phyloP scores from a whole-genome alignment of 2,113 vertebrate genomes.

The Myrmophylax atrothorax region DNA sequence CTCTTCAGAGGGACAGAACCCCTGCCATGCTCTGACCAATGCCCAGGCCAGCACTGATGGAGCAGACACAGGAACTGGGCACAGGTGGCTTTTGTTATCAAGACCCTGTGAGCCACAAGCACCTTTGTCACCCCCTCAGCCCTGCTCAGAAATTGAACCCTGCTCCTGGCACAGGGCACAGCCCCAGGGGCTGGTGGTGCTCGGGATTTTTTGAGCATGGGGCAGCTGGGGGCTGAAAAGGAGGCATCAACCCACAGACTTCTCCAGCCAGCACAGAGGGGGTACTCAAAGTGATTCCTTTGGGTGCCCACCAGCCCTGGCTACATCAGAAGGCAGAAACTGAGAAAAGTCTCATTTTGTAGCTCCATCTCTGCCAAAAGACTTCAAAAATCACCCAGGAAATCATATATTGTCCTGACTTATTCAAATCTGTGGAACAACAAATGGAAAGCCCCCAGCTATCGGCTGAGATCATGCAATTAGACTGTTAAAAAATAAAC shows the following conservation, averaged over 20 bases:
- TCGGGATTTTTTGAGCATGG: fast-evolving
- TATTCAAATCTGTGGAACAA: not conserved
- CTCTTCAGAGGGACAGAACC: not conserved
- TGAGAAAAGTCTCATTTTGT: not conserved
- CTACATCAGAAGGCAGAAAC: not conserved
- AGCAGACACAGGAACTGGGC: fast-evolving
- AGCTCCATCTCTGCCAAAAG: not conserved
- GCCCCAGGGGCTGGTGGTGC: not conserved
- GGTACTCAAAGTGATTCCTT: too few relatives aligned
- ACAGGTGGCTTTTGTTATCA: not conserved
- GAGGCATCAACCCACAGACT: not conserved
- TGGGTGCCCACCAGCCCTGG: not conserved
- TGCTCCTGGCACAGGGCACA: not conserved
- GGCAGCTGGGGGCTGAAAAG: not conserved
- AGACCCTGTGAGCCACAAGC: not conserved
- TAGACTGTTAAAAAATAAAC: not conserved
- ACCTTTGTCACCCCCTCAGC: not conserved
- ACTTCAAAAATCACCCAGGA: not conserved
- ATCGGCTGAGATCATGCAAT: not conserved
- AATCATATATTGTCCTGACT: not conserved
- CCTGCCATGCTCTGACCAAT: not conserved
- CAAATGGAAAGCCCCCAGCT: not conserved
- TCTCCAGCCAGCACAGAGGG: not conserved
- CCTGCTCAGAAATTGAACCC: not conserved
- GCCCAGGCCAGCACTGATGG: not conserved